A percentile compares a stretch with the other conserved stretches of the same genome.
Evolutionary conservation across 2,113 vertebrate genomes (phyloP).

Genomic region (Prionailurus bengalensis): DNA sequence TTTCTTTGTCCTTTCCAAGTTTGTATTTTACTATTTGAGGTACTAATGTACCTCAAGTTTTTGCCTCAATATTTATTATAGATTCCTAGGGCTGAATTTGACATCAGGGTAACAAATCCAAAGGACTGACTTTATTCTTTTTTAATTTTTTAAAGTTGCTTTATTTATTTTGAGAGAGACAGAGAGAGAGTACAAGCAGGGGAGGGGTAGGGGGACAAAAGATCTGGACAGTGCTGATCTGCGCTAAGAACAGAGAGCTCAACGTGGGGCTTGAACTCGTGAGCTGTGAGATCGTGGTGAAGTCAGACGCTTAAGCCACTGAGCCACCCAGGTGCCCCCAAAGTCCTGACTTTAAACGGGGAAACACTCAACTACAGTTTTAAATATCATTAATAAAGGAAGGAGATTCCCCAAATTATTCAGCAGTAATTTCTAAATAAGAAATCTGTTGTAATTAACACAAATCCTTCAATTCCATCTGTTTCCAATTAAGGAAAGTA

Average conservation of each 20-base stretch:
- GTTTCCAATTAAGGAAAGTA: background rate
- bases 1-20: background rate
- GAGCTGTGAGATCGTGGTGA: no score
- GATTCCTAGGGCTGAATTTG: background rate
- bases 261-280: no score
- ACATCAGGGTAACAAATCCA: background rate
- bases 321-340: no score
- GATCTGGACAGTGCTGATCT: no score
- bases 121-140: background rate
- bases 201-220: no score
- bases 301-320: no score
- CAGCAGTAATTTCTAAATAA: background rate
- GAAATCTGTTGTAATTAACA: background rate
- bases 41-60: background rate
- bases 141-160: no score
- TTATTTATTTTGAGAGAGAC: no score
- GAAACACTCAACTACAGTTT: background rate
- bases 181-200: no score
- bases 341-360: background rate
- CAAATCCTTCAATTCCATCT: background rate
- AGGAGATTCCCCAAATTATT: background rate
- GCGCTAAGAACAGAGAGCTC: no score
- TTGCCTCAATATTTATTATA: background rate
- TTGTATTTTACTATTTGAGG: background rate
- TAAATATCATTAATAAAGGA: background rate